Conservation (phyloP, 2,888 invertebrate species). For the Melikaiella ostensackeni region DNA sequence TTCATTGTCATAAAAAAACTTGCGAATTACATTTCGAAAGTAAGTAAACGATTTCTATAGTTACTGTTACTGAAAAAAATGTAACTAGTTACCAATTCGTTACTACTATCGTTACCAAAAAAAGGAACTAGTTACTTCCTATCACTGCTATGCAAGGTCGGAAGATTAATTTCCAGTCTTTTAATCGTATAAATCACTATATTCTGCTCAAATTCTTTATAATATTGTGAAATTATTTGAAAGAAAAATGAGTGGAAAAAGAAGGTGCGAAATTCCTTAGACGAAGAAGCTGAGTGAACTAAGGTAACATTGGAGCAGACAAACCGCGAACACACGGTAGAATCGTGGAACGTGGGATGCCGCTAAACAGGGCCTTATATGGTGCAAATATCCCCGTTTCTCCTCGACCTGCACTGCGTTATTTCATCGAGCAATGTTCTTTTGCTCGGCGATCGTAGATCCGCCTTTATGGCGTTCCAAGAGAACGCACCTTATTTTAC, state of each 20-base stretch:
- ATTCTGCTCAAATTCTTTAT: not conserved
- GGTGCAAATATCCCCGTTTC: constrained; percentile 61
- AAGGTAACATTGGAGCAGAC: constrained; percentile 52
- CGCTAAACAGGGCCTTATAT: constrained; percentile 67
- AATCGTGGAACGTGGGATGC: constrained; percentile 57
- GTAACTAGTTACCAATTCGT: too few species aligned
- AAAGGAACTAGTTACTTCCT: too few species aligned
- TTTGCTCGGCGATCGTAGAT: constrained; percentile 40
- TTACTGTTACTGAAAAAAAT: too few species aligned
- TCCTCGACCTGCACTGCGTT: constrained; percentile 41
- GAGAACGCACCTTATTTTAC: constrained; percentile 46
- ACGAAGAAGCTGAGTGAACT: constrained; percentile 39
- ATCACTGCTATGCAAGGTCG: constrained; percentile 9
- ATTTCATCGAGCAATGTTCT: constrained; percentile 48
- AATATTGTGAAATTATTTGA: not conserved
- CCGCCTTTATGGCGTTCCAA: constrained; percentile 43
- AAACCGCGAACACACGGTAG: constrained; percentile 44
- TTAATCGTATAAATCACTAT: constrained; percentile 37
- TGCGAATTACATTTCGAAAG: too few species aligned
- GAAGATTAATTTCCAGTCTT: not conserved
- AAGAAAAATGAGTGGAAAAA: constrained; percentile 45
- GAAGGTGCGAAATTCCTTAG: constrained; percentile 54
- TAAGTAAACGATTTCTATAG: too few species aligned
- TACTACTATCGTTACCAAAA: too few species aligned
- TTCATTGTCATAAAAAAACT: too few species aligned